Conservation (phyloP, 2,888 invertebrate genomes). For the Serripes groenlandicus region DNA sequence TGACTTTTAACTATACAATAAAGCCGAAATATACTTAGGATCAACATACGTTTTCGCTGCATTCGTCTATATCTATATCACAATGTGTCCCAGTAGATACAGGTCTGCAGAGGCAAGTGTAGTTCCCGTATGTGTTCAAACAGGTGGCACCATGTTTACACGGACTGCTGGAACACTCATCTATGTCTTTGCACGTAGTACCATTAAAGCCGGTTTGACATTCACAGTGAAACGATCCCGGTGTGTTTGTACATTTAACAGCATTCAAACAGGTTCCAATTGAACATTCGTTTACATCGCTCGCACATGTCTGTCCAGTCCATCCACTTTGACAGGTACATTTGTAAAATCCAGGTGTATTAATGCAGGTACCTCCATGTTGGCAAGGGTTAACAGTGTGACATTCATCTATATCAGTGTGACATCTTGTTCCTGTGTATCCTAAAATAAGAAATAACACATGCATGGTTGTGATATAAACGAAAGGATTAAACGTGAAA, state of each 20-base stretch:
- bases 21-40: no score
- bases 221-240: not conserved
- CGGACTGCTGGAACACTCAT: not conserved
- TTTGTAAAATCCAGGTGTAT: not conserved
- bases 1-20: no score
- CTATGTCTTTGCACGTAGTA: not conserved
- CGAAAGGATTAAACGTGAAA: no score
- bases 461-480: no score
- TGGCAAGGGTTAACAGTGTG: not conserved
- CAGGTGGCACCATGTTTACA: slow-evolving; percentile 15
- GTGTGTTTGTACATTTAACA: not conserved
- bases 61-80: slow-evolving; percentile 11
- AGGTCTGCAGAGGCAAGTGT: not conserved
- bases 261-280: not conserved
- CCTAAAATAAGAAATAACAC: no score
- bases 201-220: slow-evolving; percentile 9
- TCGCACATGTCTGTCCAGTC: not conserved
- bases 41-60: no score
- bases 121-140: not conserved
- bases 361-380: not conserved
- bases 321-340: not conserved
- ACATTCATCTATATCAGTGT: not conserved
- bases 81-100: not conserved
- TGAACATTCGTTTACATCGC: slow-evolving; percentile 14
- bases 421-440: not conserved